Conservation (phyloP, 2,113 vertebrate genomes). For the Ctenodactylus gundi region DNA sequence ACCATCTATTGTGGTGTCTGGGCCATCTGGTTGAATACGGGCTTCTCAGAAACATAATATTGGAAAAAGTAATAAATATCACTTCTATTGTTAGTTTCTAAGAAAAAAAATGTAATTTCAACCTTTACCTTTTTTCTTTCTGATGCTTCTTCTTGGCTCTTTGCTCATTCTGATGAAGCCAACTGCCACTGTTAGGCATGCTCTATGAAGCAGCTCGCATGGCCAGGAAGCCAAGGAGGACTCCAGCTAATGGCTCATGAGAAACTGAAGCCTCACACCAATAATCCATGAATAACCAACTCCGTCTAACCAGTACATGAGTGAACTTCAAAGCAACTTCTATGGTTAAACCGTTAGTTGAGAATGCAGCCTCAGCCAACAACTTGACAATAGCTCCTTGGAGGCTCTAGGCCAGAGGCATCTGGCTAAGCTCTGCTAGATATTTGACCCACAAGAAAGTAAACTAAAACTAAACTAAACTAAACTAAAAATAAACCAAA, state of each 20-base stretch:
- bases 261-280: neutral
- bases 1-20: neutral
- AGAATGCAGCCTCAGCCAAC: neutral
- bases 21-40: neutral
- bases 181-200: neutral
- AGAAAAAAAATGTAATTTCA: neutral
- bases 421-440: neutral
- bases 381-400: neutral
- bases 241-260: neutral
- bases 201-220: neutral
- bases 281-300: neutral
- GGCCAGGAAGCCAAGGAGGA: neutral
- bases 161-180: neutral
- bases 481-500: too few species aligned
- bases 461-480: too few species aligned
- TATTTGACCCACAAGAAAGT: neutral
- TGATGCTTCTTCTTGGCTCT: neutral
- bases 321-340: neutral
- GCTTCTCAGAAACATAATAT: neutral
- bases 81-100: neutral
- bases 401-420: neutral
- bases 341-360: neutral
- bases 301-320: neutral
- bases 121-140: neutral
- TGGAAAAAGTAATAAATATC: neutral